These are phyloP conservation scores for Argentina silus DNA, from an alignment of 2,797 vertebrate genomes.

Conservation along the genomic window DNA sequence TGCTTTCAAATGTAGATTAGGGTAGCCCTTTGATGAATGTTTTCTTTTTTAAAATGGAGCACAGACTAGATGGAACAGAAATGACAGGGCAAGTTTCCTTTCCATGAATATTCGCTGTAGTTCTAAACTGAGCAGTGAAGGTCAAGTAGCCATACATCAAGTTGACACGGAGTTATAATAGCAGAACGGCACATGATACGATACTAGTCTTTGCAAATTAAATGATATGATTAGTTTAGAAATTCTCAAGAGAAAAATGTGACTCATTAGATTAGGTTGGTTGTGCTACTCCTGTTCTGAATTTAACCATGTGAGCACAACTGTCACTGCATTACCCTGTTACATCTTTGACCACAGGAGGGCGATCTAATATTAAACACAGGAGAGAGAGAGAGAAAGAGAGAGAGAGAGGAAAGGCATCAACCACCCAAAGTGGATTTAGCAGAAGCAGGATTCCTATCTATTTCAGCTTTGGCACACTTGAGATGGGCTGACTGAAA, in stretches of 20 bases:
- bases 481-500: constrained; percentile 35
- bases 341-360: not conserved
- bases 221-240: not conserved
- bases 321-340: not conserved
- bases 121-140: no score
- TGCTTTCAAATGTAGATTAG: no score
- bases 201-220: not conserved
- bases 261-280: not conserved
- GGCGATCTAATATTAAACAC: constrained; percentile 3
- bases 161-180: no score
- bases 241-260: no score
- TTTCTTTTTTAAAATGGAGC: no score
- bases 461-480: constrained; percentile 29
- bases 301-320: not conserved
- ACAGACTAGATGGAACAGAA: no score
- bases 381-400: not conserved
- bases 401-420: not conserved
- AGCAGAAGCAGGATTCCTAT: not conserved
- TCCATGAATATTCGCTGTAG: no score
- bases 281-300: not conserved
- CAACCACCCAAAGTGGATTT: constrained; percentile 1
- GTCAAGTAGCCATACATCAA: no score
- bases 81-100: no score
- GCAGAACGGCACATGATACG: no score
- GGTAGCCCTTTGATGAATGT: no score